Percentiles rank a stretch among this genome's conserved stretches.
Evolutionary conservation across 23 tunicate species (phyloP).

Genomic region (Trididemnum miniatum): DNA sequence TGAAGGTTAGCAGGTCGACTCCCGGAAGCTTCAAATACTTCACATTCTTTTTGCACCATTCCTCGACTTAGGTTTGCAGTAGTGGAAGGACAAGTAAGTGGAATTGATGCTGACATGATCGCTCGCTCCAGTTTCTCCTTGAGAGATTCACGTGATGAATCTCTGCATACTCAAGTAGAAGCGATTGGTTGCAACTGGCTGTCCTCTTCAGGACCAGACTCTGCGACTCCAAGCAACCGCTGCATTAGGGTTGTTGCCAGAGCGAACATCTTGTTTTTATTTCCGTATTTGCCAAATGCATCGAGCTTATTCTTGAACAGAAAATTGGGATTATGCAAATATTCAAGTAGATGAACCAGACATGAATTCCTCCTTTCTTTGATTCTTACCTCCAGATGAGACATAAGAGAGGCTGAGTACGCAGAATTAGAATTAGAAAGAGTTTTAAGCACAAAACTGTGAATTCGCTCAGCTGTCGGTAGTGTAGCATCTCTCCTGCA

Average conservation of each 20-base stretch:
- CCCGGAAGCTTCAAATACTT: conserved; percentile 61
- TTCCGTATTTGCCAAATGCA: conserved; percentile 42
- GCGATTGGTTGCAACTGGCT: conserved; percentile 38
- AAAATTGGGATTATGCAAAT: conserved; percentile 41
- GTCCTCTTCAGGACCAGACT: conserved; percentile 27
- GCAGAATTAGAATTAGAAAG: conserved; percentile 38
- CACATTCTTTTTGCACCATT: conserved; percentile 53
- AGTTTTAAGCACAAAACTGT: conserved; percentile 34
- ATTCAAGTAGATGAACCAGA: conserved; percentile 41
- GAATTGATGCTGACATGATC: conserved; percentile 52
- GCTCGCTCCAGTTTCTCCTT: conserved; percentile 47
- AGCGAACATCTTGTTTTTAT: conserved; percentile 47
- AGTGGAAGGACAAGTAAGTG: conserved; percentile 39
- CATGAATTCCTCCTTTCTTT: conserved; percentile 39
- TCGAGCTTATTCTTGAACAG: conserved; percentile 28
- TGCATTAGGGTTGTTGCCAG: conserved; percentile 58
- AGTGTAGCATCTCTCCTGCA: conserved; percentile 37
- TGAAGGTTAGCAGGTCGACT: conserved; percentile 51
- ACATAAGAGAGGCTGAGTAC: conserved; percentile 31
- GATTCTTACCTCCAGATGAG: conserved; percentile 38
- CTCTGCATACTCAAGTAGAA: conserved; percentile 35
- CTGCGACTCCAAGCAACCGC: conserved; percentile 33
- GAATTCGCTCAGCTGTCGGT: conserved; percentile 44
- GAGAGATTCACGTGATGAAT: conserved; percentile 35
- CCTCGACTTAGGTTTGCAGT: conserved; percentile 42